A percentile compares a stretch with the other conserved stretches of the same genome.
phyloP scores from a whole-genome alignment of 2,113 vertebrate genomes.

The Oxyura jamaicensis region DNA sequence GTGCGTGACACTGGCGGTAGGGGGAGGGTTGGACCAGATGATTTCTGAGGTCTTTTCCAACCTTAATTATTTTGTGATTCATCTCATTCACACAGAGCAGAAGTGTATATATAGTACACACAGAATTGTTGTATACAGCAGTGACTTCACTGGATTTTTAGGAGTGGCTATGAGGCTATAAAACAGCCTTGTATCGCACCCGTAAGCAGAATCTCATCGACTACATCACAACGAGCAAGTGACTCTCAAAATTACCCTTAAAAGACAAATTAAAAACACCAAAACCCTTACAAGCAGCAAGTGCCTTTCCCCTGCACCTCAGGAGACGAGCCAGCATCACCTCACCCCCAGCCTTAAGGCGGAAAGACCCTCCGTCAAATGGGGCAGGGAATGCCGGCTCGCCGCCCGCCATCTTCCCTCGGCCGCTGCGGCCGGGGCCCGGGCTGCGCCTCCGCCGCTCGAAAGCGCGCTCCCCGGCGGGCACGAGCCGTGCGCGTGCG shows the following conservation, averaged over 20 bases:
- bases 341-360: too few relatives aligned
- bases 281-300: rapidly evolving
- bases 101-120: rapidly evolving
- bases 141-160: background rate
- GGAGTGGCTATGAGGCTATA: too few relatives aligned
- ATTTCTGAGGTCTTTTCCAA: too few relatives aligned
- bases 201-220: rapidly evolving
- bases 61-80: too few relatives aligned
- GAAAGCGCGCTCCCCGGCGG: rapidly evolving
- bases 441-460: rapidly evolving
- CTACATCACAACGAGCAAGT: rapidly evolving
- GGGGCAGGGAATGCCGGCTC: too few relatives aligned
- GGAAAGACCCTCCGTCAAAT: too few relatives aligned
- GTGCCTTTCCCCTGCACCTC: rapidly evolving
- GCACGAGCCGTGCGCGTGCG: background rate
- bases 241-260: rapidly evolving
- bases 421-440: too few relatives aligned
- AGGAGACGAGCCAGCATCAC: rapidly evolving
- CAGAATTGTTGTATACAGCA: too few relatives aligned
- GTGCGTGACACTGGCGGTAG: too few relatives aligned
- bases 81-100: background rate
- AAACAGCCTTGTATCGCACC: rapidly evolving
- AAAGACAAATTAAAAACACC: background rate
- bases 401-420: too few relatives aligned
- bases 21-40: too few relatives aligned